These are phyloP conservation scores for Potorous gilbertii DNA, from an alignment of 2,797 vertebrate genomes.

Conservation along the genomic window DNA sequence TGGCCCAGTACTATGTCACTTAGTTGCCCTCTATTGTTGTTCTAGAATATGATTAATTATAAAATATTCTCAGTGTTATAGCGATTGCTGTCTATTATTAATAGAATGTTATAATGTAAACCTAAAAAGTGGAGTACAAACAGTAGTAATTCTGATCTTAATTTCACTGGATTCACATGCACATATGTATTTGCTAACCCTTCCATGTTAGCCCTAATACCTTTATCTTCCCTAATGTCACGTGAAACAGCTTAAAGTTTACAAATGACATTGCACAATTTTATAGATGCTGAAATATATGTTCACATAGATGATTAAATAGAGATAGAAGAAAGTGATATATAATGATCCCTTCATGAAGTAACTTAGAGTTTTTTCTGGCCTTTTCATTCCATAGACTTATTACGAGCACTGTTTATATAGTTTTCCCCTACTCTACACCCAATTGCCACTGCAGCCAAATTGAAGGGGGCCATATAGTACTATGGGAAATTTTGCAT, in stretches of 20 bases:
- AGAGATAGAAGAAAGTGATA: not conserved
- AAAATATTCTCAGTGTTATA: not conserved
- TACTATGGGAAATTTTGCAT: not conserved
- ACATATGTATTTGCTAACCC: not conserved
- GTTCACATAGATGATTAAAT: not conserved
- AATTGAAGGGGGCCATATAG: not conserved
- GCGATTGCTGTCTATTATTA: not conserved
- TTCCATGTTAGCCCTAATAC: not conserved
- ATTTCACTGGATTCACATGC: not conserved
- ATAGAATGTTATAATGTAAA: not conserved
- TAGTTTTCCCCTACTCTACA: not conserved
- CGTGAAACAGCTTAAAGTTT: not conserved
- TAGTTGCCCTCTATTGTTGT: not conserved
- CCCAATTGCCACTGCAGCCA: not conserved
- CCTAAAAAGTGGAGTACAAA: not conserved
- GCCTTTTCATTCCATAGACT: not conserved
- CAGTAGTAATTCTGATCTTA: not conserved
- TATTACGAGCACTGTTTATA: not conserved
- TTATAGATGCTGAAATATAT: not conserved
- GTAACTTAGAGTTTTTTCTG: not conserved
- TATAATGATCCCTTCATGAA: not conserved
- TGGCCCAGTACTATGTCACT: not conserved
- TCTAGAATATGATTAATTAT: not conserved
- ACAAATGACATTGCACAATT: not conserved
- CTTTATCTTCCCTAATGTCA: not conserved